Base-by-base conservation (phyloP, 2,113 vertebrate species). In the Heterochromis multidens region DNA sequence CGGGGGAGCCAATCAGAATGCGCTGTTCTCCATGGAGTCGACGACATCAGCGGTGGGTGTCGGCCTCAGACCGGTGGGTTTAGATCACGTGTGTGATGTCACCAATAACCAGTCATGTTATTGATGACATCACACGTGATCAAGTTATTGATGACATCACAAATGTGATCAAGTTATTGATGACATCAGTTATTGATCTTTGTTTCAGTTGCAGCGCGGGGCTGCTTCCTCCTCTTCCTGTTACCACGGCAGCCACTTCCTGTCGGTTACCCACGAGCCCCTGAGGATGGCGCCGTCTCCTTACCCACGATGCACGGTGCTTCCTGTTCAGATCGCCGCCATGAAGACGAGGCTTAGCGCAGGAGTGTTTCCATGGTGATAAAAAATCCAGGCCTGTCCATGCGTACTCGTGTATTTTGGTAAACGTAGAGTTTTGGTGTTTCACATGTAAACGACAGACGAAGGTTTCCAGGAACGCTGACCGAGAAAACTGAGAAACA, bases 151-250 rank as follows among this genome's bases (percentile, higher is more conserved):
- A 10, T 33, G n/a, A n/a, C n/a, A n/a, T n/a, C n/a, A n/a, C n/a
- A n/a, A n/a, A n/a, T n/a, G 6, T 27, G 3, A 31, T 57, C 3
- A 21, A 3, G 19, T 12, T 16, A 2, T 2, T n/a, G n/a, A n/a
- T n/a, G n/a, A n/a, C n/a, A n/a, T n/a, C n/a, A 7, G 46, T 63
- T 21, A 63, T 29, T 21, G 17, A 52, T 21, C 11, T 49, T 4
- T 52, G 4, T 59, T 79, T 58, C 4, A 84, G 79, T 12, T 49
- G n/a, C 10, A 61, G 54, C 31, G 11, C 1, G 16, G 63, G 62
- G 46, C 35, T 89, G 29, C 13, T 90, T 60, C 82, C 76, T 21
- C 58, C 85, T 61, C 88, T 90, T 56, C 82, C 58, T 63, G 76
- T 90, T 76, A 87, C 79, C 82, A 82, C 9, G 21, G 49, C 85